Conservation (phyloP, 2,113 vertebrate species). For the Bombycilla garrulus region DNA sequence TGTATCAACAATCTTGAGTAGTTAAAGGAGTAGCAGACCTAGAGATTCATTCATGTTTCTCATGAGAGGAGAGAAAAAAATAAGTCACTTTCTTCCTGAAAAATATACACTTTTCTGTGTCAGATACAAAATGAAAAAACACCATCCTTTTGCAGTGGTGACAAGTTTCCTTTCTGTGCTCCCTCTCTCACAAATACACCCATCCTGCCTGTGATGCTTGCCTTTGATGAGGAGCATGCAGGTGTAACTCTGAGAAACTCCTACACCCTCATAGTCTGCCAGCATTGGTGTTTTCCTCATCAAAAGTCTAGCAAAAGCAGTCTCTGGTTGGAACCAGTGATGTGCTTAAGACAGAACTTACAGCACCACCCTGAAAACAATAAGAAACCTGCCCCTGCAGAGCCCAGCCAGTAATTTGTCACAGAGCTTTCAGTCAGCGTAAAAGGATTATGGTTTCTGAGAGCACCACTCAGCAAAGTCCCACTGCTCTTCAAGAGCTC, state of each 20-base stretch:
- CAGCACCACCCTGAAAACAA: not conserved
- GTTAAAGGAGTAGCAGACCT: not conserved
- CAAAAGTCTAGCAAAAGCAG: not conserved
- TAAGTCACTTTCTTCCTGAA: not conserved
- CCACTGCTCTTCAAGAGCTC: not conserved
- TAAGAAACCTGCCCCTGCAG: not conserved
- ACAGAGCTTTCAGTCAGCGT: not conserved
- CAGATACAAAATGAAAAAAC: not conserved
- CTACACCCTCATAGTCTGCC: not conserved
- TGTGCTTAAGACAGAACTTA: not conserved
- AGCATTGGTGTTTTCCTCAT: not conserved
- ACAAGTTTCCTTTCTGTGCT: not conserved
- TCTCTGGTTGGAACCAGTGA: not conserved
- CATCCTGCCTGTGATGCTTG: not conserved
- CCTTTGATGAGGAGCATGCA: not conserved
- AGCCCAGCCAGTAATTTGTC: not conserved
- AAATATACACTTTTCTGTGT: not conserved
- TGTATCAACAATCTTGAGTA: conserved; percentile 24
- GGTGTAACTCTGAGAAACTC: not conserved
- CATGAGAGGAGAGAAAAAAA: not conserved
- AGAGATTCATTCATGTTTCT: not conserved
- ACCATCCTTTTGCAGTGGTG: not conserved
- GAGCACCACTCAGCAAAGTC: not conserved
- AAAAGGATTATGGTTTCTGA: not conserved
- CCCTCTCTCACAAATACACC: not conserved